These are phyloP conservation scores for Formica aserva DNA, from an alignment of 2,888 invertebrate genomes.

Conservation along the genomic window DNA sequence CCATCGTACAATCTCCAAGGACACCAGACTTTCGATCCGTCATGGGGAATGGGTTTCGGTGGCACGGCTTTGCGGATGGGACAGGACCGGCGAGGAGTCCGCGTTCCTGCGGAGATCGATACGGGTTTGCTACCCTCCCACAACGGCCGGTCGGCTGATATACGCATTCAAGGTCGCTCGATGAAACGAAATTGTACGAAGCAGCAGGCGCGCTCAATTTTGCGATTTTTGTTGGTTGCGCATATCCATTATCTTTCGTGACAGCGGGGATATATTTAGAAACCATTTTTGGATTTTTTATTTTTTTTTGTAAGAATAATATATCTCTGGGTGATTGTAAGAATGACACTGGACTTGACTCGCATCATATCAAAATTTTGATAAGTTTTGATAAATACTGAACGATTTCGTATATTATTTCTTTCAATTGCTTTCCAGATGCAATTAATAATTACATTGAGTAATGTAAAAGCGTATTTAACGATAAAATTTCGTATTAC, in stretches of 20 bases:
- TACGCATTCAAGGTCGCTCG: conserved; percentile 67
- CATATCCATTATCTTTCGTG: background rate
- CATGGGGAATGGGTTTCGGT: conserved; percentile 53
- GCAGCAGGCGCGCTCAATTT: conserved; percentile 38
- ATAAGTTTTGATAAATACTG: background rate
- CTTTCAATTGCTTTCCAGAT: background rate
- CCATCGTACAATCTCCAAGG: conserved; percentile 58
- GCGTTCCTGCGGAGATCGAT: conserved; percentile 63
- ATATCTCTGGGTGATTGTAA: background rate
- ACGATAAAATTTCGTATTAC: background rate
- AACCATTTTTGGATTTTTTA: background rate
- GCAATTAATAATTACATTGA: background rate
- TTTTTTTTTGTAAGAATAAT: background rate
- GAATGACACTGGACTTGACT: background rate
- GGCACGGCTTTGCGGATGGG: conserved; percentile 56
- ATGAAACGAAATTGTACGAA: conserved; percentile 57
- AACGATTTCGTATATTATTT: background rate
- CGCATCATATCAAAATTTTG: background rate
- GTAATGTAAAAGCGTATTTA: background rate
- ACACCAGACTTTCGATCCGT: conserved; percentile 67
- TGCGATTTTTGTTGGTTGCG: background rate
- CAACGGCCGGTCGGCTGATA: conserved; percentile 49
- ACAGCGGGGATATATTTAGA: background rate
- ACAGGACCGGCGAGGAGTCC: conserved; percentile 53
- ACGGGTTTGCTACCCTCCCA: conserved; percentile 64